A percentile compares a stretch with the other conserved stretches of the same genome.
phyloP scores from a whole-genome alignment of 1,140 invertebrate species.

The Lepidurus couesii region DNA sequence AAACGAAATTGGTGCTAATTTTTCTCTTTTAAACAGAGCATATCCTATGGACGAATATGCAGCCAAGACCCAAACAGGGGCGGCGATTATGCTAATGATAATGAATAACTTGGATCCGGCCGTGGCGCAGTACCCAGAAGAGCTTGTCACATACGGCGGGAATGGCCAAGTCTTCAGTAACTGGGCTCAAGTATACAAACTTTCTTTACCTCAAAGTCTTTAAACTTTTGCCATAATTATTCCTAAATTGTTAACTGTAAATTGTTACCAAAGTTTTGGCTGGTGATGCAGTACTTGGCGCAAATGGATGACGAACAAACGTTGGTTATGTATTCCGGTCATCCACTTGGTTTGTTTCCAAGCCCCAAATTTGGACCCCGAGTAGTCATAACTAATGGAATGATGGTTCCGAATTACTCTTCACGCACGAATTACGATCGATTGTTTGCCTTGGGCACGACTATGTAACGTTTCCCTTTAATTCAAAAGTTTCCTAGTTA shows the following conservation, averaged over 20 bases:
- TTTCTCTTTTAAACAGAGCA: constrained; percentile 46
- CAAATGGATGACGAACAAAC: constrained; percentile 58
- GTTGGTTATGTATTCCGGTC: constrained; percentile 61
- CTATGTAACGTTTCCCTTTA: constrained; percentile 48
- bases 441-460: constrained; percentile 60
- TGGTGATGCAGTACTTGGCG: constrained; percentile 57
- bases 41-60: constrained; percentile 56
- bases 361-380: constrained; percentile 47
- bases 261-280: constrained; percentile 51
- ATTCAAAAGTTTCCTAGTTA: neutral
- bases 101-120: constrained; percentile 59
- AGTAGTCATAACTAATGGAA: constrained; percentile 63
- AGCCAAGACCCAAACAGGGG: constrained; percentile 49
- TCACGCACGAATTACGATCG: constrained; percentile 48
- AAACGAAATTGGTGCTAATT: neutral
- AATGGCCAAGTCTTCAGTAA: constrained; percentile 67
- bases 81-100: constrained; percentile 63
- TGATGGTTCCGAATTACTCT: constrained; percentile 66
- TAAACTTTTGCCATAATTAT: neutral
- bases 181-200: constrained; percentile 56
- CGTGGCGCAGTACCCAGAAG: constrained; percentile 53
- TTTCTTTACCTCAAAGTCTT: no score
- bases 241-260: constrained; percentile 23
- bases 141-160: constrained; percentile 59
- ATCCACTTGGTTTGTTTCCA: constrained; percentile 61